Base-by-base conservation (phyloP, 2,113 vertebrate genomes). In the Paralichthys olivaceus region DNA sequence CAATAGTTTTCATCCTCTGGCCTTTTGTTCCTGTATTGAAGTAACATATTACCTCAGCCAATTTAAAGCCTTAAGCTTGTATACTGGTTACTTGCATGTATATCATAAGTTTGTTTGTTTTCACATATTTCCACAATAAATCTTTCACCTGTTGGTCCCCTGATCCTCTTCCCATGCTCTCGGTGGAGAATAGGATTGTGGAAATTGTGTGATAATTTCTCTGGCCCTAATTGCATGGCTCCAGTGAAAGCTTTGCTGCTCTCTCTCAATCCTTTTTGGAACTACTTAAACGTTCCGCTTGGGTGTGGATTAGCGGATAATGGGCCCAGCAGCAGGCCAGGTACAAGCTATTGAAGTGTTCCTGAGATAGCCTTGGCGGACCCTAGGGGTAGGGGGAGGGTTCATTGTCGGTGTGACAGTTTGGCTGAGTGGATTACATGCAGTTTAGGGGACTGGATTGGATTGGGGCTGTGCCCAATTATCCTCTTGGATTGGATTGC, bases 351-450 rank as follows among this genome's bases (percentile, higher is more conserved):
- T 87, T 87, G 67, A 87, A 89, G 86, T 90, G 87, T 87, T 92
- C 86, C 91, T 92, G 80, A 89, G 89, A 91, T 91, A 85, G 79
- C 83, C 74, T 86, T 74, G 82, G 77, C 58, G 34, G 61, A 75
- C 87, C 89, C 75, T 53, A 20, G 67, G 91, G 83, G 80, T 71
- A 69, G 60, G 76, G 73, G 87, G 79, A 69, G 83, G 69, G 75
- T 80, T 90, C 83, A 90, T 91, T 93, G 92, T 92, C 88, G 75
- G 69, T 90, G 89, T 92, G 90, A 92, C 93, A 91, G 86, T 87
- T 89, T 82, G 80, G 79, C 80, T 93, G 91, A 95, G 92, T 94
- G 93, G 93, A 94, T 94, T 94, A 95, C 92, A 92, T 90, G 88
- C 90, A 91, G 91, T 94, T 94, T 88, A 93, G 81, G 84, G 70